Conservation (phyloP, 2,888 invertebrate species). For the Nephrotoma appendiculata region DNA sequence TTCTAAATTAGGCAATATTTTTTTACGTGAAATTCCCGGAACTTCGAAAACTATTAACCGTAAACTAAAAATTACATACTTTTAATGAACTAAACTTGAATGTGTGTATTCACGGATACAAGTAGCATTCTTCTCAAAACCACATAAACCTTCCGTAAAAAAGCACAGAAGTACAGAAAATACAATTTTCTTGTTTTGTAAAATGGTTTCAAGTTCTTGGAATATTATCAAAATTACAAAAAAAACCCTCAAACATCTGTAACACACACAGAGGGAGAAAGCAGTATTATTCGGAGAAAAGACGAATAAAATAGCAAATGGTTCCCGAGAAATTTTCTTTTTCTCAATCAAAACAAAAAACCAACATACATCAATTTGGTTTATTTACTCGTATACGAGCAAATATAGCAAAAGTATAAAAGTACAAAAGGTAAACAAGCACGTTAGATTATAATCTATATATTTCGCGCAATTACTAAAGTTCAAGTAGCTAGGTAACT, state of each 20-base stretch:
- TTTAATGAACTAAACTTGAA: not conserved
- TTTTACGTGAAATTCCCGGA: too few species aligned
- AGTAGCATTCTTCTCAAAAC: not conserved
- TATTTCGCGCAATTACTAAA: not conserved
- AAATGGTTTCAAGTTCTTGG: not conserved
- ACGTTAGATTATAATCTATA: not conserved
- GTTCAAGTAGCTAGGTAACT: not conserved
- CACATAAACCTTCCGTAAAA: not conserved
- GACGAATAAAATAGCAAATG: not conserved
- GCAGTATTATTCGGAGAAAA: not conserved
- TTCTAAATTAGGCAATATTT: too few species aligned
- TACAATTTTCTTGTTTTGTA: not conserved
- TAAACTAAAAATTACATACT: not conserved
- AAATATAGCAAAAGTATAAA: not conserved
- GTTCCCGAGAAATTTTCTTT: not conserved
- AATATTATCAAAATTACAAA: not conserved
- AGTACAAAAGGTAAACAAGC: not conserved
- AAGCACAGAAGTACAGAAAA: too few species aligned
- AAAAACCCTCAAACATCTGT: not conserved
- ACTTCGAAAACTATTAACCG: not conserved
- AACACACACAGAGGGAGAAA: not conserved
- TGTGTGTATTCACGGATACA: too few species aligned
- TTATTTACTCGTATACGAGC: not conserved
- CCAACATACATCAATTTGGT: not conserved
- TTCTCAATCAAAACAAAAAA: not conserved